phyloP scores from a whole-genome alignment of 2,888 invertebrate genomes.

The Drymonia ruficornis region DNA sequence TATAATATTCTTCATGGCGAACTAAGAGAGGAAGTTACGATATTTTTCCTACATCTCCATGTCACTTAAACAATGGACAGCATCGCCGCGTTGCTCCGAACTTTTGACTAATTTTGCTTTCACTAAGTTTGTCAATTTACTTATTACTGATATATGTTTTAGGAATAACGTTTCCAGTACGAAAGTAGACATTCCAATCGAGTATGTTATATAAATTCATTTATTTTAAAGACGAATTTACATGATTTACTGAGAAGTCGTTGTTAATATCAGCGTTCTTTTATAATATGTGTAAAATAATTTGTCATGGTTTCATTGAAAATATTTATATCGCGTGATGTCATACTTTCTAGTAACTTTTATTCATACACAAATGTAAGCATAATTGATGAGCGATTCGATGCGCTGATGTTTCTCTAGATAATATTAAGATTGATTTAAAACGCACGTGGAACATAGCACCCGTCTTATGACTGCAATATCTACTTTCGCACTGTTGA shows the following conservation, averaged over 20 bases:
- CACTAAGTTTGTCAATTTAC: conserved; percentile 16
- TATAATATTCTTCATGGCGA: too few species aligned
- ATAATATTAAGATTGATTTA: too few species aligned
- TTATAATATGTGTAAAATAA: neutral
- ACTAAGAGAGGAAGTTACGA: too few species aligned
- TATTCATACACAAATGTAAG: neutral
- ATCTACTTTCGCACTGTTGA: conserved; percentile 28
- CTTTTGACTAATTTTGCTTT: conserved; percentile 20
- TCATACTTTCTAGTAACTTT: too few species aligned
- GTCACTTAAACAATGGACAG: neutral
- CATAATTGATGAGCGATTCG: neutral
- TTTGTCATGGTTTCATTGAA: neutral
- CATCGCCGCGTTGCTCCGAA: conserved; percentile 15
- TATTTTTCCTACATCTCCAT: too few species aligned
- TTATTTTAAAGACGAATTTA: neutral
- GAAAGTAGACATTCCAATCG: conserved; percentile 23
- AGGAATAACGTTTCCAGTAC: conserved; percentile 35
- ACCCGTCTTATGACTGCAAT: neutral
- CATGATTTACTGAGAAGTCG: neutral
- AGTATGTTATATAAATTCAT: neutral
- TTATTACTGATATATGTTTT: conserved; percentile 24
- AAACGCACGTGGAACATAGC: too few species aligned
- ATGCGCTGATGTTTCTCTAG: neutral
- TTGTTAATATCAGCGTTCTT: neutral
- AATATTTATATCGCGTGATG: too few species aligned